Percentiles rank a stretch among this genome's conserved stretches.
Evolutionary conservation across 2,797 vertebrate species (phyloP).

Genomic region (Cossypha polioptera): DNA sequence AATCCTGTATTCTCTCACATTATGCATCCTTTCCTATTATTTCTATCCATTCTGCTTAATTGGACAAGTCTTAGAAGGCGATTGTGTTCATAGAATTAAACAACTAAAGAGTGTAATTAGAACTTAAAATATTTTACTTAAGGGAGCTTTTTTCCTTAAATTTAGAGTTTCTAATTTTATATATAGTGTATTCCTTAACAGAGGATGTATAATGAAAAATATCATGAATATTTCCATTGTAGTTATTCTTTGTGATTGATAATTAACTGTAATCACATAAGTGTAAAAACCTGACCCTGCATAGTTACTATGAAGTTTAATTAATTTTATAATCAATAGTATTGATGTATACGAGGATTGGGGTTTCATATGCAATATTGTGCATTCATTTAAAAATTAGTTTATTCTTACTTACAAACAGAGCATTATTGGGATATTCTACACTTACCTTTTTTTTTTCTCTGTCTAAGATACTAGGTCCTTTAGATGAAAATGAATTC

Average conservation of each 20-base stretch:
- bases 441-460: background rate
- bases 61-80: background rate
- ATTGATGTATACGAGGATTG: background rate
- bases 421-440: background rate
- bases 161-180: background rate
- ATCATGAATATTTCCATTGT: background rate
- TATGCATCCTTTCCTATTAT: background rate
- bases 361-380: background rate
- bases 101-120: background rate
- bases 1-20: background rate
- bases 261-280: background rate
- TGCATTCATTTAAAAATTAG: background rate
- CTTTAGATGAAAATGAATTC: conserved; percentile 83
- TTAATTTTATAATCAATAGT: background rate
- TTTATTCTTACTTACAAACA: background rate
- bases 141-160: background rate
- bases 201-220: background rate
- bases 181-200: background rate
- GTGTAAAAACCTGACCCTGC: background rate
- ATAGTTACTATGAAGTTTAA: background rate
- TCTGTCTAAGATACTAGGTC: conserved; percentile 83
- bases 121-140: background rate
- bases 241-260: background rate
- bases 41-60: background rate
- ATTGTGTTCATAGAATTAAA: background rate